A percentile compares a stretch with the other conserved stretches of the same genome.
Evolutionary conservation across 2,797 vertebrate species (phyloP).

Genomic region (Ctenopoma multispine): DNA sequence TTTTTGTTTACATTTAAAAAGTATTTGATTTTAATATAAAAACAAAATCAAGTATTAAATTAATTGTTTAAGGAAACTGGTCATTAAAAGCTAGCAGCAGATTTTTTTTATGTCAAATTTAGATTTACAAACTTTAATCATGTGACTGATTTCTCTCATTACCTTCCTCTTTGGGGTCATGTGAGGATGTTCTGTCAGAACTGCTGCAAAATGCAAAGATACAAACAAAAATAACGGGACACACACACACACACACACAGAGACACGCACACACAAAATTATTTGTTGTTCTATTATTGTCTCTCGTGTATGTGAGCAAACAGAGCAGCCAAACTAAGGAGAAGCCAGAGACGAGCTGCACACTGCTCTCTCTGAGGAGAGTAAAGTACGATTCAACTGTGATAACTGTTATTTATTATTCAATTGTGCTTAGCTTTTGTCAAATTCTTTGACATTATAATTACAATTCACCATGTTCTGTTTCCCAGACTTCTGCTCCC

Average conservation of each 20-base stretch:
- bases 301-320: background rate
- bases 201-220: background rate
- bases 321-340: background rate
- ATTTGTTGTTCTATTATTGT: background rate
- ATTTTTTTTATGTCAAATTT: too few relatives aligned
- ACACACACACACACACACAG: background rate
- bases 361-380: background rate
- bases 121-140: background rate
- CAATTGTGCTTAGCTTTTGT: background rate
- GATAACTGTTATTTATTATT: background rate
- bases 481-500: background rate
- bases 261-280: background rate
- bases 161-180: background rate
- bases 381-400: background rate
- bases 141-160: background rate
- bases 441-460: background rate
- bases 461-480: too few relatives aligned
- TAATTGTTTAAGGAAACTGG: background rate
- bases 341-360: background rate
- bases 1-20: too few relatives aligned
- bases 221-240: too few relatives aligned
- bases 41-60: too few relatives aligned
- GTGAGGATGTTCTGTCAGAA: conserved; percentile 11
- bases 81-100: too few relatives aligned
- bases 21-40: too few relatives aligned